Evolutionary conservation across 2,888 invertebrate species (phyloP), one percentile per base, ranked within the genome.

Genomic region (Conistra vaccinii): DNA sequence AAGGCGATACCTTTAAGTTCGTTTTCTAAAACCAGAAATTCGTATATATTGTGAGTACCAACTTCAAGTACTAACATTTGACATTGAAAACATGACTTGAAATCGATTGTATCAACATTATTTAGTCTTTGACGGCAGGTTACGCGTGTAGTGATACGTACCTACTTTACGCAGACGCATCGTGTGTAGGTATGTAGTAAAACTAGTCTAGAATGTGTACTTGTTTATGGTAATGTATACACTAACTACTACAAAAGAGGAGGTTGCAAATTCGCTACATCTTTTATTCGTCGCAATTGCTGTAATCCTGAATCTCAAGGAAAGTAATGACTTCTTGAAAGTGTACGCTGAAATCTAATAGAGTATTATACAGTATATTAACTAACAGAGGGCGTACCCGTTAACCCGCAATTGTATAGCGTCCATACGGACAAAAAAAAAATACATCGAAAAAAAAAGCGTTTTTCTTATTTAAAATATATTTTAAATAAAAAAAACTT

Each of bases 51-150:
- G 26, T 26, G 1, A 6, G 2, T 48, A 23, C 7, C n/a, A 26
- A 55, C 53, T 55, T 26, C 29, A 20, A 3, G 9, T 3, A 57
- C 57, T 57, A 29, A 17, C 0, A 20, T 29, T 26, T 14, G 26
- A 9, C 29, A 29, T 29, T 29, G 29, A 20, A 57, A 29, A 29
- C 3, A 29, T 57, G 1, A 20, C 9, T 17, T 57, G 0, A 9
- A 29, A 20, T 51, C 35, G 42, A 72, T 35, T 69, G 39, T 69
- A 65, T 1, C 14, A 55, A 32, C 26, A 72, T 69, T 76, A 72
- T 62, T 82, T 84, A 84, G 55, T 85, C 85, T 85, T 57, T 84
- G 83, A 39, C 75, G 60, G 35, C 23, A 65, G 55, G 55, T 39
- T 58, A 57, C 51, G 53, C 57, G 48, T 60, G 69, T 80, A 67